Conservation (phyloP, 2,888 invertebrate genomes). For the Leptinotarsa tumamoca region DNA sequence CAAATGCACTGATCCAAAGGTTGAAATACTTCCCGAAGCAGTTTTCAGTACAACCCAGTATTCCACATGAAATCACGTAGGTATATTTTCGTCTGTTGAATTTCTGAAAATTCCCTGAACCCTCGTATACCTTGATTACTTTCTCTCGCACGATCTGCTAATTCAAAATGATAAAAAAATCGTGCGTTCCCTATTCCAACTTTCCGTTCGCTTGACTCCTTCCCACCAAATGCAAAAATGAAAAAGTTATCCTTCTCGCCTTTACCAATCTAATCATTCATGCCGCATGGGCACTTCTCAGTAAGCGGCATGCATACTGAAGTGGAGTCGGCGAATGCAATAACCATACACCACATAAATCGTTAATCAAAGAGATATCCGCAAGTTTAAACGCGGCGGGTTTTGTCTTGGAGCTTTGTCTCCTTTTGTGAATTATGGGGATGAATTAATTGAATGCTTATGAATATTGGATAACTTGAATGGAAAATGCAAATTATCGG, state of each 20-base stretch:
- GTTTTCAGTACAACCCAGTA: no score
- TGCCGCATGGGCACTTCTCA: constrained; percentile 26
- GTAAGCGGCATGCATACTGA: constrained; percentile 32
- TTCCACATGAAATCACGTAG: no score
- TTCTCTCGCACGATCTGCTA: neutral
- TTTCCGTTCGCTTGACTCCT: neutral
- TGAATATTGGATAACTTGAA: neutral
- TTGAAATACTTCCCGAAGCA: no score
- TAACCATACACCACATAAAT: constrained; percentile 38
- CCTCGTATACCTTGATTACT: neutral
- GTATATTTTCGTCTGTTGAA: no score
- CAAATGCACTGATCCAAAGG: no score
- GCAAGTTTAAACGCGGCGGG: constrained; percentile 28
- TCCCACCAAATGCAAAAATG: constrained; percentile 16
- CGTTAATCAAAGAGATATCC: constrained; percentile 34
- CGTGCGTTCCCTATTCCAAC: neutral
- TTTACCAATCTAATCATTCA: constrained; percentile 26
- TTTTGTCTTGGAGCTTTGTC: constrained; percentile 25
- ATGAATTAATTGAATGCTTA: constrained; percentile 1
- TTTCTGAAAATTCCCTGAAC: no score
- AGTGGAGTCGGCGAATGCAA: constrained; percentile 25
- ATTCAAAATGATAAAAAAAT: neutral
- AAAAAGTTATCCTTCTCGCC: constrained; percentile 21
- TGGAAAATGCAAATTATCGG: neutral
- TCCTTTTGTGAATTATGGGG: constrained; percentile 20